These are phyloP conservation scores for Leucoraja ocellata DNA, from an alignment of 2,797 vertebrate species.

Conservation along the genomic window DNA sequence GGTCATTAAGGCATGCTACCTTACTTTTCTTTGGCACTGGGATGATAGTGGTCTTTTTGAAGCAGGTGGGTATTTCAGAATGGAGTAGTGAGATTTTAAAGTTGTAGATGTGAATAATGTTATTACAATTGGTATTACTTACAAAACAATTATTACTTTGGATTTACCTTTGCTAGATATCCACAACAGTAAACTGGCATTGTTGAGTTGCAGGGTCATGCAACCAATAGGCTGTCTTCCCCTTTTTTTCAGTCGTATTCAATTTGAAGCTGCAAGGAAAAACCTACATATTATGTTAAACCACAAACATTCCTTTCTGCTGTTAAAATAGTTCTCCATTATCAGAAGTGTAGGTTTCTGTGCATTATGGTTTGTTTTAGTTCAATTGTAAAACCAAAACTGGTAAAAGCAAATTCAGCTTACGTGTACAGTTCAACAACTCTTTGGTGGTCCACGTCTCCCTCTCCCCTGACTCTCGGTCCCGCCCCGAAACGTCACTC, in stretches of 20 bases:
- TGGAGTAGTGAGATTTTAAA: no score
- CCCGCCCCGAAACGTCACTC: no score
- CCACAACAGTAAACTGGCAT: not conserved
- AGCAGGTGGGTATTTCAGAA: no score
- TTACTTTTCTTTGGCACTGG: no score
- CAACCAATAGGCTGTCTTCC: not conserved
- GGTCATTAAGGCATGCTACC: no score
- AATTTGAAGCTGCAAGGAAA: not conserved
- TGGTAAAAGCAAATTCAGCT: not conserved
- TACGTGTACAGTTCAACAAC: not conserved
- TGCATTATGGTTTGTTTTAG: not conserved
- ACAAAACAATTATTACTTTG: not conserved
- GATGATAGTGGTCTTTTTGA: no score
- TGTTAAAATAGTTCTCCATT: constrained; percentile 3
- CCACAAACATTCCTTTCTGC: not conserved
- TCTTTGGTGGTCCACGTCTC: not conserved
- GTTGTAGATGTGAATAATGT: no score
- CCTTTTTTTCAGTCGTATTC: not conserved
- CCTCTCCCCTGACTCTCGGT: no score
- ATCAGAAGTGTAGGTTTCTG: not conserved
- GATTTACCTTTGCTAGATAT: not conserved
- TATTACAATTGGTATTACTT: no score
- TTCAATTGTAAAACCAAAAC: not conserved
- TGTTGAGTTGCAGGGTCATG: not conserved
- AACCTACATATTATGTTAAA: not conserved